Percentiles rank a stretch among this genome's conserved stretches.
Evolutionary conservation across 2,888 invertebrate genomes (phyloP).

Genomic region (Falcaria lacertinaria): DNA sequence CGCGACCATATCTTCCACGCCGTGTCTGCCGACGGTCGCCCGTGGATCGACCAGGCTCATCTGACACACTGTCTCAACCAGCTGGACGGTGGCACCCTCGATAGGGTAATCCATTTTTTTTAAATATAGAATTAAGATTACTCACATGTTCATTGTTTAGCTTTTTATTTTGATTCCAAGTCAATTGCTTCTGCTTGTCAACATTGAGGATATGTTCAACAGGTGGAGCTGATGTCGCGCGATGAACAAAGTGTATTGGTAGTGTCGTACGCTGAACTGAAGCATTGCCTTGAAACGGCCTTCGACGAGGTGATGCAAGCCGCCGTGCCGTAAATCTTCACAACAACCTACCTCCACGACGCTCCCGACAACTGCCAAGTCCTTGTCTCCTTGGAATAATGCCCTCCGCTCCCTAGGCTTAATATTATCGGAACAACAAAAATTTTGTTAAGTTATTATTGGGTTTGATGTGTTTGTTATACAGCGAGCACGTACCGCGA

Average conservation of each 20-base stretch:
- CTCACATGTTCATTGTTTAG: too few relatives aligned
- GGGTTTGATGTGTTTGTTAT: too few relatives aligned
- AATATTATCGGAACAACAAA: too few relatives aligned
- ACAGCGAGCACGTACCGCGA: too few relatives aligned
- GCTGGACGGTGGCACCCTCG: conserved; percentile 88
- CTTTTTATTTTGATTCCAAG: too few relatives aligned
- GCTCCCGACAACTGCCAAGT: background rate
- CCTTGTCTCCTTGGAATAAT: background rate
- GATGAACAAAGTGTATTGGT: conserved; percentile 98
- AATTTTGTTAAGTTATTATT: too few relatives aligned
- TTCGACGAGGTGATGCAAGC: conserved; percentile 88
- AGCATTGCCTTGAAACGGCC: conserved; percentile 95
- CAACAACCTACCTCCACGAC: background rate
- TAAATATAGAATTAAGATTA: background rate
- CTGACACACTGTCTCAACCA: conserved; percentile 96
- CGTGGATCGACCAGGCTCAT: conserved; percentile 98
- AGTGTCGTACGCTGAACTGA: conserved; percentile 96
- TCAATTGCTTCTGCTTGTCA: too few relatives aligned
- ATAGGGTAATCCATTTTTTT: conserved; percentile 79
- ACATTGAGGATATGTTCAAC: conserved; percentile 25
- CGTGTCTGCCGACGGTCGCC: conserved; percentile 93
- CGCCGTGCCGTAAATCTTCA: conserved; percentile 21
- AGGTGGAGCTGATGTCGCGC: conserved; percentile 96
- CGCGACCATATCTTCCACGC: conserved; percentile 98
- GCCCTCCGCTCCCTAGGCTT: background rate